A percentile compares a stretch with the other conserved stretches of the same genome.
Evolutionary conservation across 2,797 vertebrate species (phyloP).

Genomic region (Botia almorhae): DNA sequence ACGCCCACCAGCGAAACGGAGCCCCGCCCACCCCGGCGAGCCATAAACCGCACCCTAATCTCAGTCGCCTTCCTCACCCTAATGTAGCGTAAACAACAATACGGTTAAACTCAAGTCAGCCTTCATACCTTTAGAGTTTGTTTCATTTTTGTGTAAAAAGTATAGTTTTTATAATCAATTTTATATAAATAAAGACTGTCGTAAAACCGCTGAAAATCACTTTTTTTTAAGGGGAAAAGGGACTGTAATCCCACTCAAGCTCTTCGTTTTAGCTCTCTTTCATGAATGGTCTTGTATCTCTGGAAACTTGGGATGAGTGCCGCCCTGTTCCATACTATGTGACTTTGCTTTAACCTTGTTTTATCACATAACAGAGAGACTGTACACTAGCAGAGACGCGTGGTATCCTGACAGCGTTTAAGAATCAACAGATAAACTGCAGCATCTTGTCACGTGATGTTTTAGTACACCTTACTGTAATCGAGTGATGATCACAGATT

Average conservation of each 20-base stretch:
- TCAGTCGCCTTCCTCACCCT: slow-evolving; percentile 78
- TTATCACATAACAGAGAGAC: slow-evolving; percentile 70
- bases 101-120: slow-evolving; percentile 65
- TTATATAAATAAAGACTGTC: slow-evolving; percentile 90
- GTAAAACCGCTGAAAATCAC: slow-evolving; percentile 82
- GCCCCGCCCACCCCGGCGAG: slow-evolving; percentile 79
- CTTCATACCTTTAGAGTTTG: slow-evolving; percentile 82
- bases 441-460: slow-evolving; percentile 94
- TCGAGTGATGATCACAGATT: slow-evolving; percentile 90
- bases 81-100: slow-evolving; percentile 80
- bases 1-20: slow-evolving; percentile 79
- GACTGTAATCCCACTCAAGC: slow-evolving; percentile 80
- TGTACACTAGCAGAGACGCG: slow-evolving; percentile 59
- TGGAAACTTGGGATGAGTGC: slow-evolving; percentile 80
- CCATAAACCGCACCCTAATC: slow-evolving; percentile 73
- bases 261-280: slow-evolving; percentile 68
- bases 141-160: slow-evolving; percentile 88
- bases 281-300: slow-evolving; percentile 70
- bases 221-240: slow-evolving; percentile 63
- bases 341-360: slow-evolving; percentile 76
- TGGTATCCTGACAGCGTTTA: slow-evolving; percentile 74
- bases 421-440: slow-evolving; percentile 78
- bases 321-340: slow-evolving; percentile 64
- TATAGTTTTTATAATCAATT: slow-evolving; percentile 99
- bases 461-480: slow-evolving; percentile 92